Evolutionary conservation across 2,113 vertebrate species (phyloP).

Genomic region (Trematocara unimaculatum): DNA sequence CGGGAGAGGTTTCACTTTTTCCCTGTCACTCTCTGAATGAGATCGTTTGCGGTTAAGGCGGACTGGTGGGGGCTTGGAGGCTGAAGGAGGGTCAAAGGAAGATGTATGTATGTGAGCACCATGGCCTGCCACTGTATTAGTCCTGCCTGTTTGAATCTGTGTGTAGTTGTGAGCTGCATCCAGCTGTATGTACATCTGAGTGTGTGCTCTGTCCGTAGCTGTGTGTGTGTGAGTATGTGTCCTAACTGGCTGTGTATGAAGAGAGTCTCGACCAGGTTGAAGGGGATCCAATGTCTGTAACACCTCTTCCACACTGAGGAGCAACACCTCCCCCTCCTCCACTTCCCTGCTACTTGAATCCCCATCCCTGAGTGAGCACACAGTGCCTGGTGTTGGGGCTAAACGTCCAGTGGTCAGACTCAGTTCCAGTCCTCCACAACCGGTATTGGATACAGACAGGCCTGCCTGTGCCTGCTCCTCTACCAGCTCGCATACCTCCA

Average conservation of each 20-base stretch:
- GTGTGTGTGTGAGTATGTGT: constrained; percentile 40
- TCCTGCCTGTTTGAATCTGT: constrained; percentile 61
- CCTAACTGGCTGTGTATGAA: constrained; percentile 42
- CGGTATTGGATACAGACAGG: constrained; percentile 59
- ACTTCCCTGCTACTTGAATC: constrained; percentile 75
- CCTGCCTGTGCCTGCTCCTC: constrained; percentile 81
- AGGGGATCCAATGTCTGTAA: constrained; percentile 78
- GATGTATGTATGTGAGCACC: constrained; percentile 65
- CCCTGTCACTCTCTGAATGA: constrained; percentile 92
- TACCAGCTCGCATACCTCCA: constrained; percentile 68
- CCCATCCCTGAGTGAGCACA: constrained; percentile 87
- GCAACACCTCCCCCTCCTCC: constrained; percentile 80
- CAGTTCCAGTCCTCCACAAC: constrained; percentile 71
- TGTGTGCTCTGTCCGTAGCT: constrained; percentile 46
- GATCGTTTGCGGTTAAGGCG: constrained; percentile 91
- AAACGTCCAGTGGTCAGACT: constrained; percentile 76
- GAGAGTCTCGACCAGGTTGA: constrained; percentile 45
- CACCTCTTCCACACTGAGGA: constrained; percentile 90
- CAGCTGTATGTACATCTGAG: constrained; percentile 64
- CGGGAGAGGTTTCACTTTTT: constrained; percentile 90
- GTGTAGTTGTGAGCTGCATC: constrained; percentile 66
- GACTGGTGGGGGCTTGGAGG: constrained; percentile 78
- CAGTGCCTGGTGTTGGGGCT: constrained; percentile 65
- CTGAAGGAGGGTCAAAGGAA: constrained; percentile 76
- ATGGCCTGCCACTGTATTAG: constrained; percentile 69